Conservation (phyloP, 2,888 invertebrate genomes). For the Cryptocheilus praepositus region DNA sequence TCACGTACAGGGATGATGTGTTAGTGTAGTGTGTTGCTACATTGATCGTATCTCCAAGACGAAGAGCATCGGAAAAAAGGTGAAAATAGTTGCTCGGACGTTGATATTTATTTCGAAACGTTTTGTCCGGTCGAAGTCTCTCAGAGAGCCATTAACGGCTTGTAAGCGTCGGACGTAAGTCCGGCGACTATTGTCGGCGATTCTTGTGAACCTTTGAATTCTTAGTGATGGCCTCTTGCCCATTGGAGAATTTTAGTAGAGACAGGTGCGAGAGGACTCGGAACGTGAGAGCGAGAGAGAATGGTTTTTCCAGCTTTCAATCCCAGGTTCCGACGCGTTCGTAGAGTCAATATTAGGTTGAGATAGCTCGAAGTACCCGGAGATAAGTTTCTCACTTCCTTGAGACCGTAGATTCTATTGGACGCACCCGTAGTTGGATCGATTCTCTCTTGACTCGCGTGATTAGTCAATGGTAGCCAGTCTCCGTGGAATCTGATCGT, state of each 20-base stretch:
- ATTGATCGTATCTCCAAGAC: background rate
- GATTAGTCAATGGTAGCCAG: background rate
- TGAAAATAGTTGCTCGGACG: too few relatives aligned
- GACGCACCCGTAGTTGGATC: background rate
- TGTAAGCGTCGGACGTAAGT: slow-evolving; percentile 4
- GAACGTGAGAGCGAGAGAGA: background rate
- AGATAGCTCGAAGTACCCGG: slow-evolving; percentile 35
- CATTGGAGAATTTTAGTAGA: background rate
- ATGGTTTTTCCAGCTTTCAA: slow-evolving; percentile 16
- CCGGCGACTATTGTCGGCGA: too few relatives aligned
- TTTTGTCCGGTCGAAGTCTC: too few relatives aligned
- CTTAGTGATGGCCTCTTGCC: too few relatives aligned
- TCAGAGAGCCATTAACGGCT: background rate
- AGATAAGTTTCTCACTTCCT: slow-evolving; percentile 28
- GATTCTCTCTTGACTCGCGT: slow-evolving; percentile 10
- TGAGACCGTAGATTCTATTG: slow-evolving; percentile 21
- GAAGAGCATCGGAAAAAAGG: background rate
- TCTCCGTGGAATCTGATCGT: background rate
- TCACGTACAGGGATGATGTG: background rate
- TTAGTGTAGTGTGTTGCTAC: background rate
- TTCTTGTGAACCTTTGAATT: too few relatives aligned
- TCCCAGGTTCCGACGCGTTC: slow-evolving; percentile 20
- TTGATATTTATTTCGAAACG: too few relatives aligned
- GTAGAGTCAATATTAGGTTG: slow-evolving; percentile 48
- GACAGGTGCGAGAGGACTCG: background rate